Evolutionary conservation across 2,797 vertebrate genomes (phyloP).

Genomic region (Pampus argenteus): DNA sequence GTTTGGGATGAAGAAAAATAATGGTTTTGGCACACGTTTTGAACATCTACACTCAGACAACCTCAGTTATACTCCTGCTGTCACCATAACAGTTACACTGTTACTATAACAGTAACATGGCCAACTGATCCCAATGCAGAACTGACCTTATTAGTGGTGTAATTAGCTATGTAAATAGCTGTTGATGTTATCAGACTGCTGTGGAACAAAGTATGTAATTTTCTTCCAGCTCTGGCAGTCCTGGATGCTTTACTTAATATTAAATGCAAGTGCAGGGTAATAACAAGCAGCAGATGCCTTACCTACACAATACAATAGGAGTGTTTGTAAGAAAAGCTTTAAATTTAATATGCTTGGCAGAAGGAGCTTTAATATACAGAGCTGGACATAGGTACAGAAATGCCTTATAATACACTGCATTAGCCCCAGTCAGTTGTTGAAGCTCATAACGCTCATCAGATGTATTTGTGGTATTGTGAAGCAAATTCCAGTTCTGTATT

Average conservation of each 20-base stretch:
- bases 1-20: no score
- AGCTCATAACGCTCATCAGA: not conserved
- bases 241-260: not conserved
- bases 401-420: not conserved
- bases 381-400: not conserved
- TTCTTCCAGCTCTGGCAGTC: not conserved
- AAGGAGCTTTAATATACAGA: not conserved
- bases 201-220: not conserved
- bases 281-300: not conserved
- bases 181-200: not conserved
- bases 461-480: not conserved
- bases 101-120: not conserved
- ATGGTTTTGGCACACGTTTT: no score
- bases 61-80: not conserved
- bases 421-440: not conserved
- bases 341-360: not conserved
- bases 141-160: not conserved
- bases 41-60: not conserved
- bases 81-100: not conserved
- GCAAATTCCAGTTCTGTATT: conserved; percentile 8
- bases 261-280: not conserved
- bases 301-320: not conserved
- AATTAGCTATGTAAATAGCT: not conserved
- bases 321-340: not conserved
- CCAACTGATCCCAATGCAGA: not conserved